Evolutionary conservation across 2,797 vertebrate species (phyloP), one percentile per base, ranked within the genome.

Genomic region (Sebastes hubbsi): DNA sequence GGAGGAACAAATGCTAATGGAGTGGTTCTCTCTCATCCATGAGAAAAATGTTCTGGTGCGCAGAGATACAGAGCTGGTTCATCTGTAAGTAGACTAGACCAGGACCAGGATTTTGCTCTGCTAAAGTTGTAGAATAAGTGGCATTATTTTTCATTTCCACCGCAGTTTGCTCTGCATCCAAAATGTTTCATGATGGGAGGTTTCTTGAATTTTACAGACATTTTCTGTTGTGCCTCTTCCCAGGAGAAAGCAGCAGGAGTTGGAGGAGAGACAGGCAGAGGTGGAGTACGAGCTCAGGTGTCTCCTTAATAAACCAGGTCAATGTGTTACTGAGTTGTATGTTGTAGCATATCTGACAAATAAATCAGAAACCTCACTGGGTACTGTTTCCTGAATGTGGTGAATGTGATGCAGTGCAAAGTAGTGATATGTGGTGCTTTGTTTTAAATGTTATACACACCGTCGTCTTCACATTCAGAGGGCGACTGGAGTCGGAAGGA

Each of bases 231-330:
- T 83, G 9, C 34, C 2, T 79, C 66, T 79, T 72, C 18, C 3
- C 77, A 99, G 98, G 83, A 96, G 94, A 65, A 98, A 97, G 92
- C 98, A 99, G 91, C 96, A 97, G 89, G 95, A 94, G 77, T 92
- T 99, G 81, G 98, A 99, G 88, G 97, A 97, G 90, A 95, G 95
- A 25, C 98, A 99, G 89, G 96, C 96, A 0, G 97, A 99, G 0
- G 97, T 99, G 77, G 98, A 99, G 75, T 98, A 96, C 1, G 93
- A 97, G 71, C 94, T 99, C 54, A 93, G 98, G 8, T 96, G 97
- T 88, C 96, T 99, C 49, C 95, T 99, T 61, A 97, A 97, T 81
- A 99, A 97, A 92, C 97, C 97, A 20, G 97, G 98, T 98, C 85
- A 87, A 88, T 36, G 7, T 55, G 3, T 69, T 4, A n/a, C 38